Conservation (phyloP, 2,113 vertebrate species). For the Phrynosoma platyrhinos region DNA sequence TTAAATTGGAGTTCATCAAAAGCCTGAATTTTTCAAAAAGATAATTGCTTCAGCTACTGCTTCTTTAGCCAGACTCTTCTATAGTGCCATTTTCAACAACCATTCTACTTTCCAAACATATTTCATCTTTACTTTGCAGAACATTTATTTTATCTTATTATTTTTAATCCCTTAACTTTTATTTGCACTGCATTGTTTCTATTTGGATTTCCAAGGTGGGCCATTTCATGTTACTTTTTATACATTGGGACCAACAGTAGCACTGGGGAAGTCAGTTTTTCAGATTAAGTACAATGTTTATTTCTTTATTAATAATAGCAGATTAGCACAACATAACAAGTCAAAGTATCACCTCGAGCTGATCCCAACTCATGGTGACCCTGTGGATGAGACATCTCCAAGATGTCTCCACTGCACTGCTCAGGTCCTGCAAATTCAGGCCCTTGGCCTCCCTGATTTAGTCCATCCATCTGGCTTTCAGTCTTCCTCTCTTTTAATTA, state of each 20-base stretch:
- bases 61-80: slow-evolving; percentile 2
- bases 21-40: not conserved
- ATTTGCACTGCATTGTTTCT: not conserved
- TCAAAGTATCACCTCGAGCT: not conserved
- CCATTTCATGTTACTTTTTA: not conserved
- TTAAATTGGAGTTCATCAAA: not conserved
- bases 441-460: too few species aligned
- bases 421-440: too few species aligned
- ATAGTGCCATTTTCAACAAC: slow-evolving; percentile 6
- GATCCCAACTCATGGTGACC: too few species aligned
- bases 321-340: not conserved
- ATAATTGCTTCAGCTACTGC: not conserved
- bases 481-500: too few species aligned
- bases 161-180: not conserved
- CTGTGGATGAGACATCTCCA: too few species aligned
- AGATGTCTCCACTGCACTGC: too few species aligned
- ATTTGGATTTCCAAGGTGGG: slow-evolving; percentile 1
- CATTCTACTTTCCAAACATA: not conserved
- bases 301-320: not conserved
- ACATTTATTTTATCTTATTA: not conserved
- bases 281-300: not conserved
- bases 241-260: not conserved
- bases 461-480: too few species aligned
- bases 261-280: not conserved
- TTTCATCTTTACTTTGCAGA: slow-evolving; percentile 11